Conservation (phyloP, 2,888 invertebrate genomes). For the Hypselothyrea guttata region DNA sequence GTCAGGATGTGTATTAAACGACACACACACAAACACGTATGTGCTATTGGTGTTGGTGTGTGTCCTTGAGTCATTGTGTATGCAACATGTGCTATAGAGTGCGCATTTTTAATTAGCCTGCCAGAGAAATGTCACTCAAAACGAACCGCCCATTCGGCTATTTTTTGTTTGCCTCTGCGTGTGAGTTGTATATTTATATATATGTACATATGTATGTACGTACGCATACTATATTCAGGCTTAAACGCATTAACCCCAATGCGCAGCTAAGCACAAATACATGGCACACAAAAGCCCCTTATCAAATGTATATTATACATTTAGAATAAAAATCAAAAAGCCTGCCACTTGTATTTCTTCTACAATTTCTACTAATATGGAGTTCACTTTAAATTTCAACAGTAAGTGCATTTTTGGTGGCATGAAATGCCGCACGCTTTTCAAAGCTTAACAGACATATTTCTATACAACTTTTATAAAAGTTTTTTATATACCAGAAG, state of each 20-base stretch:
- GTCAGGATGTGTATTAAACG: constrained; percentile 40
- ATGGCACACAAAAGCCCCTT: constrained; percentile 11
- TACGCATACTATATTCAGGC: constrained; percentile 20
- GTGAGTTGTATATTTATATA: constrained; percentile 3
- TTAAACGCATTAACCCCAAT: constrained; percentile 67
- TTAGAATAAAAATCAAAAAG: constrained; percentile 2
- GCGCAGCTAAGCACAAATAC: constrained; percentile 48
- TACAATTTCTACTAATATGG: constrained; percentile 13
- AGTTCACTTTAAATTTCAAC: constrained; percentile 48
- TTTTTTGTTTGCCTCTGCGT: constrained; percentile 7
- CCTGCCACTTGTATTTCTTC: constrained; percentile 23
- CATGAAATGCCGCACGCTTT: constrained; percentile 27
- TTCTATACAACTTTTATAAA: constrained; percentile 17
- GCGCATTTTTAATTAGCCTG: constrained; percentile 67
- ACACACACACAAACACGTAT: constrained; percentile 12
- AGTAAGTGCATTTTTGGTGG: constrained; percentile 43
- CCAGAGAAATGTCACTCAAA: constrained; percentile 15
- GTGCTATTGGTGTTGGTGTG: constrained; percentile 1
- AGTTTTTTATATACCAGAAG: constrained; percentile 15
- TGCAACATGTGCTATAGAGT: constrained; percentile 53
- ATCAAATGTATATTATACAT: constrained; percentile 30
- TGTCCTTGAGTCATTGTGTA: constrained; percentile 42
- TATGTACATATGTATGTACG: background rate
- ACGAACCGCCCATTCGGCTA: background rate
- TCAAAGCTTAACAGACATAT: constrained; percentile 18